Evolutionary conservation across 2,888 invertebrate species (phyloP).

Genomic region (Didymodactylos carnosus): DNA sequence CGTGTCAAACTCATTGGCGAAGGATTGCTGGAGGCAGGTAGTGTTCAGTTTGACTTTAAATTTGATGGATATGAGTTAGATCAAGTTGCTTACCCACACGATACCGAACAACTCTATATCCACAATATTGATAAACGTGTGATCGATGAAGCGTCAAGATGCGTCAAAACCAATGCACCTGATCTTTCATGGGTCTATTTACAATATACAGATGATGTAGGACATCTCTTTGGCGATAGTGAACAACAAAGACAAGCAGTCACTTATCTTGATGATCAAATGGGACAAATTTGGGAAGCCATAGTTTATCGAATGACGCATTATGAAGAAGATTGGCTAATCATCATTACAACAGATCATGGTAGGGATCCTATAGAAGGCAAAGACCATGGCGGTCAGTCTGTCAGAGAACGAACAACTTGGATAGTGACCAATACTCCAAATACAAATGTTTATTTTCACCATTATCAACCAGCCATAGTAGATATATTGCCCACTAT

Average conservation of each 20-base stretch:
- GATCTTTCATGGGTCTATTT: not conserved
- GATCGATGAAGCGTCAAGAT: not conserved
- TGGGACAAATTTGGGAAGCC: not conserved
- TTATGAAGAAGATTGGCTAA: not conserved
- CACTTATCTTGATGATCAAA: not conserved
- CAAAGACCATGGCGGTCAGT: not conserved
- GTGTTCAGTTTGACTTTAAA: not conserved
- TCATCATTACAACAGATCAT: not conserved
- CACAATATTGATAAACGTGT: not conserved
- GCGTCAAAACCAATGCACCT: not conserved
- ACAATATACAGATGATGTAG: not conserved
- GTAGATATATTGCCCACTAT: not conserved
- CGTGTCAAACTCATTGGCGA: not conserved
- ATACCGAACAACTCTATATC: not conserved
- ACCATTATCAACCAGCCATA: not conserved
- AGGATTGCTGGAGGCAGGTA: not conserved
- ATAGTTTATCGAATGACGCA: not conserved
- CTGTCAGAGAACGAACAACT: not conserved
- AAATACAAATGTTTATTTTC: not conserved
- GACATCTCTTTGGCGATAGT: not conserved
- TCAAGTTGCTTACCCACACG: not conserved
- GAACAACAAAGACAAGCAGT: not conserved
- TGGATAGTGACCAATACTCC: not conserved
- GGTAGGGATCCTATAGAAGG: not conserved
- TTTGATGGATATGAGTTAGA: not conserved